Conservation (phyloP, 2,888 invertebrate species). For the Crossocerus cetratus region DNA sequence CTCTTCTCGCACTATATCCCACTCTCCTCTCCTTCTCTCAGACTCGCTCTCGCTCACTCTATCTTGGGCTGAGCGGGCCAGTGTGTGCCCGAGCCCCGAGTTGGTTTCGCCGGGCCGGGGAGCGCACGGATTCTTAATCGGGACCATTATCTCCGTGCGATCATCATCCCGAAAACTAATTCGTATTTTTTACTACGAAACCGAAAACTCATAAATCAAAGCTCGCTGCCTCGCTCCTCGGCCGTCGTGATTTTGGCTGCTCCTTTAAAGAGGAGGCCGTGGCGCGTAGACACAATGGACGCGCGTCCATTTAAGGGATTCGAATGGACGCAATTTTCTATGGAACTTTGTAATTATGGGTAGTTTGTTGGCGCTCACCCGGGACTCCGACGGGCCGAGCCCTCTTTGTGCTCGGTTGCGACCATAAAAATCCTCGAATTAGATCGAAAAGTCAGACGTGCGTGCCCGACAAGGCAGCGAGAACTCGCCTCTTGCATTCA, state of each 20-base stretch:
- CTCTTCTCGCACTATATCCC: slow-evolving; percentile 27
- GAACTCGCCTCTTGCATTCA: background rate
- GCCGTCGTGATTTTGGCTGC: slow-evolving; percentile 38
- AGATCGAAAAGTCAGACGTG: slow-evolving; percentile 65
- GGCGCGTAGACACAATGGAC: slow-evolving; percentile 68
- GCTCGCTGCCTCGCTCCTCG: slow-evolving; percentile 60
- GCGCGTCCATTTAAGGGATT: slow-evolving; percentile 75
- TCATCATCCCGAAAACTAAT: slow-evolving; percentile 77
- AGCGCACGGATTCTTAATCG: slow-evolving; percentile 75
- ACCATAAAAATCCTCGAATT: slow-evolving; percentile 72
- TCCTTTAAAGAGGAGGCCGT: slow-evolving; percentile 47
- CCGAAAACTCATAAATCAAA: slow-evolving; percentile 77
- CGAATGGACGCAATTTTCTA: slow-evolving; percentile 77
- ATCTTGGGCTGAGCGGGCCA: slow-evolving; percentile 33
- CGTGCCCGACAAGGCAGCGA: too few relatives aligned
- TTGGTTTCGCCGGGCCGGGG: slow-evolving; percentile 39
- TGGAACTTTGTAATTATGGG: slow-evolving; percentile 77
- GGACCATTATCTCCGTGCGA: slow-evolving; percentile 76
- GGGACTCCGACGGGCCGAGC: slow-evolving; percentile 45
- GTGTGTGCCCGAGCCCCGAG: too few relatives aligned
- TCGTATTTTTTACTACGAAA: slow-evolving; percentile 76
- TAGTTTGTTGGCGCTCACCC: slow-evolving; percentile 73
- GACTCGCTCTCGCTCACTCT: slow-evolving; percentile 26
- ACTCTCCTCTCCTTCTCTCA: slow-evolving; percentile 33
- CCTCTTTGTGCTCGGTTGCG: slow-evolving; percentile 57